Conservation (phyloP, 2,113 vertebrate genomes). For the Notothenia coriiceps region DNA sequence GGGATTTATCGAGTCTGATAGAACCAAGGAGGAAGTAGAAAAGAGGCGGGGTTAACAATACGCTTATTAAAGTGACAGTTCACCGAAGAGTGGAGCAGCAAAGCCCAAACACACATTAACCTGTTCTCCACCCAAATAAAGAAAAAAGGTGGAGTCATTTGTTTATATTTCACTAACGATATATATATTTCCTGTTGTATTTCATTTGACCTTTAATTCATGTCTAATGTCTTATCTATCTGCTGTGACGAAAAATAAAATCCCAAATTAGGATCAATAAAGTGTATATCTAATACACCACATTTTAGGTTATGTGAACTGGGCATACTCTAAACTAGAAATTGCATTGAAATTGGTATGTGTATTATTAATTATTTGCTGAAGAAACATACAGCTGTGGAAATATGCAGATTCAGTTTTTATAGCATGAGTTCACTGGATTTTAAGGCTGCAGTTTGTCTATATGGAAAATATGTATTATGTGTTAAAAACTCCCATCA, state of each 20-base stretch:
- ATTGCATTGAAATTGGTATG: background rate
- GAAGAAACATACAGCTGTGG: background rate
- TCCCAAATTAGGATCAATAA: too few species aligned
- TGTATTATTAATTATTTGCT: background rate
- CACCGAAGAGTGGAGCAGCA: background rate
- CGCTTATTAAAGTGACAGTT: slow-evolving; percentile 46
- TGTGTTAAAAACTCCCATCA: background rate
- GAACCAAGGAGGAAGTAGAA: slow-evolving; percentile 34
- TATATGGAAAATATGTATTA: background rate
- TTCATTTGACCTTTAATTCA: too few species aligned
- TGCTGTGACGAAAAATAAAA: too few species aligned
- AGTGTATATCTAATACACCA: too few species aligned
- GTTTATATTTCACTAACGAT: too few species aligned
- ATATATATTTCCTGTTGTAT: too few species aligned
- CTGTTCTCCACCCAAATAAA: background rate
- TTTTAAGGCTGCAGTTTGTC: background rate
- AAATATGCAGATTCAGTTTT: background rate
- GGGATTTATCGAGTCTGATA: slow-evolving; percentile 49
- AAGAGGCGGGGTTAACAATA: slow-evolving; percentile 35
- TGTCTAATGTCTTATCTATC: too few species aligned
- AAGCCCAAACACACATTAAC: background rate
- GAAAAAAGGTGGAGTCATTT: too few species aligned
- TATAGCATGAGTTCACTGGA: background rate
- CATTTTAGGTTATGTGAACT: background rate
- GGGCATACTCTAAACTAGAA: background rate